phyloP scores from a whole-genome alignment of 2,888 invertebrate genomes.

The Portevinia maculata region DNA sequence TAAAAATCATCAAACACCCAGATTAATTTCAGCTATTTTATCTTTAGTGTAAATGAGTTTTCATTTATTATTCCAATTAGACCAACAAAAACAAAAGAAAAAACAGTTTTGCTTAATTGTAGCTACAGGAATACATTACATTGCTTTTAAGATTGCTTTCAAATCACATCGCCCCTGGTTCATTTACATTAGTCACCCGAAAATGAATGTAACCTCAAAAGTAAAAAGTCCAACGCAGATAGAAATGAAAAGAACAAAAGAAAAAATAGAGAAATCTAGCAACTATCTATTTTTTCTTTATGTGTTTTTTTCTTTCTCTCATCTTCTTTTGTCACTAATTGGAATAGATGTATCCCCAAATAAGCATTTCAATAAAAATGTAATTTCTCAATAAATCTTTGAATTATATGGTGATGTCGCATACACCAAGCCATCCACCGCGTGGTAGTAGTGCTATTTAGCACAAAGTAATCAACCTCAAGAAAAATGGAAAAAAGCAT shows the following conservation, averaged over 20 bases:
- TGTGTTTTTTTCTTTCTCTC: slow-evolving; percentile 2
- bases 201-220: slow-evolving; percentile 49
- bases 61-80: slow-evolving; percentile 37
- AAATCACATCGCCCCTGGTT: slow-evolving; percentile 26
- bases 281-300: background rate
- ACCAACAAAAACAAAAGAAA: background rate
- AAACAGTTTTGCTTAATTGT: slow-evolving; percentile 47
- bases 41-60: slow-evolving; percentile 33
- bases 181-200: slow-evolving; percentile 62
- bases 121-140: slow-evolving; percentile 49
- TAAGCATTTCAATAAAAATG: slow-evolving; percentile 67
- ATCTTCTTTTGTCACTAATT: slow-evolving; percentile 63
- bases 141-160: slow-evolving; percentile 56
- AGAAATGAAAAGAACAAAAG: slow-evolving; percentile 9
- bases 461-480: slow-evolving; percentile 21
- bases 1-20: background rate
- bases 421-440: slow-evolving; percentile 8
- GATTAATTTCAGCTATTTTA: slow-evolving; percentile 13
- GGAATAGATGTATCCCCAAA: slow-evolving; percentile 65
- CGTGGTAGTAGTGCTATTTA: slow-evolving; percentile 1
- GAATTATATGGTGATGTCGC: slow-evolving; percentile 52
- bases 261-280: slow-evolving; percentile 44
- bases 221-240: slow-evolving; percentile 4
- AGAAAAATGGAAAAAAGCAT: slow-evolving; percentile 1
- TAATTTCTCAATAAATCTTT: slow-evolving; percentile 67